Evolutionary conservation across 2,888 invertebrate genomes (phyloP), one percentile per base, ranked within the genome.

Genomic region (Mythimna impura): DNA sequence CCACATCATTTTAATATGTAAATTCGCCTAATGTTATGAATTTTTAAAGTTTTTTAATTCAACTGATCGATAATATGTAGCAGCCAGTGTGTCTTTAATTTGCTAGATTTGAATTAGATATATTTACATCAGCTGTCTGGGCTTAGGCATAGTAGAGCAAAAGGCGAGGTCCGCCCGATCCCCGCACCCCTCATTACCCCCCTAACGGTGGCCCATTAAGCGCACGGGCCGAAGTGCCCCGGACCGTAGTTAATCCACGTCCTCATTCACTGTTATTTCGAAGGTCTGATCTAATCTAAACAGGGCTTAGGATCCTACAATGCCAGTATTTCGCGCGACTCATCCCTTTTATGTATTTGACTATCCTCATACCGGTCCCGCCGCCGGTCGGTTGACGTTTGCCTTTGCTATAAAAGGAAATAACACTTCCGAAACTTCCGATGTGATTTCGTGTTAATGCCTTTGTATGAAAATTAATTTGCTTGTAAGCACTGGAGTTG

Each of bases 211-310:
- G 89, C 91, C 96, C 95, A 96, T 96, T 96, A 95, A 94, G 94
- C 94, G 94, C 94, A 94, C 94, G 94, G 95, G 93, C 94, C 95
- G 91, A 93, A 95, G 94, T 95, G 94, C 93, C 91, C 94, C 94
- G 95, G 95, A 95, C 95, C 96, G 95, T 95, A 96, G 95, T 96
- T 96, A 96, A 96, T 96, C 96, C 96, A 95, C 94, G 95, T 95
- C 95, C 96, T 96, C 95, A 95, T 96, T 96, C 95, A 95, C 95
- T 96, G 96, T 96, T 96, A 96, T 96, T 96, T 95, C 95, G 94
- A 95, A 95, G 96, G 95, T 94, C 95, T 96, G 95, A 96, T 96
- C 96, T 96, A 96, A 96, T 96, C 96, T 96, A 95, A 96, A 96
- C 96, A 94, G 94, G 93, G 95, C 95, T 96, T 95, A 95, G 95